A percentile compares a stretch with the other conserved stretches of the same genome.
These are phyloP conservation scores for Drosophila neotestacea DNA, from an alignment of 2,888 invertebrate genomes.

Conservation along the genomic window DNA sequence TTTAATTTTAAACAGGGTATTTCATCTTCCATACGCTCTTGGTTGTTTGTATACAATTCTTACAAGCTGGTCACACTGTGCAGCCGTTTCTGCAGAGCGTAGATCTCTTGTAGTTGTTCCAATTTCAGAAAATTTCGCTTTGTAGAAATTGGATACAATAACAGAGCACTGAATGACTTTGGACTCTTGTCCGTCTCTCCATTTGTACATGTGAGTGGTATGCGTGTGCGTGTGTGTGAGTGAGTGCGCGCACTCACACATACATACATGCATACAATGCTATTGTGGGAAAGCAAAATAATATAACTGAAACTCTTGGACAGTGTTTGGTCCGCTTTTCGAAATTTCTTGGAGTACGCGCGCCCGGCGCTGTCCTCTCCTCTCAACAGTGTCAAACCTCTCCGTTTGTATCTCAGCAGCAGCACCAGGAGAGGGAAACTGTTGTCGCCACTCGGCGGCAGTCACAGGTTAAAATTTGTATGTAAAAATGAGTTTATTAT, in stretches of 20 bases:
- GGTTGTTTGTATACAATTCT: background rate
- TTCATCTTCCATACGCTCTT: background rate
- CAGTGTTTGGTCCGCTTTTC: conserved; percentile 46
- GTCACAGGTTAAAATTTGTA: conserved; percentile 67
- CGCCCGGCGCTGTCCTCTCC: conserved; percentile 51
- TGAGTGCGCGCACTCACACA: conserved; percentile 39
- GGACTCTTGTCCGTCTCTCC: conserved; percentile 45
- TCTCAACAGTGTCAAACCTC: conserved; percentile 61
- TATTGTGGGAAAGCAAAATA: conserved; percentile 46
- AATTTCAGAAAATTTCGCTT: conserved; percentile 36
- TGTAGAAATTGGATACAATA: conserved; percentile 67
- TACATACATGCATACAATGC: conserved; percentile 22
- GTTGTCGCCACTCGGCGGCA: conserved; percentile 37
- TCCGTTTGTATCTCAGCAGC: conserved; percentile 57
- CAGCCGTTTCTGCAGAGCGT: conserved; percentile 18
- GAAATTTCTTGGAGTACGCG: conserved; percentile 66
- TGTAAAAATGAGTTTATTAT: conserved; percentile 72
- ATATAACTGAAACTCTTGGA: conserved; percentile 52
- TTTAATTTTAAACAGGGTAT: background rate
- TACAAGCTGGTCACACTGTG: conserved; percentile 7
- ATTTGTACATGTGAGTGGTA: background rate
- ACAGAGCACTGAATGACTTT: conserved; percentile 47
- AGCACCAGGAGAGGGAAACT: conserved; percentile 58
- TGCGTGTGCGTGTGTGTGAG: conserved; percentile 5
- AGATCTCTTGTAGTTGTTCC: conserved; percentile 39